A percentile compares a stretch with the other conserved stretches of the same genome.
Conservation (phyloP, 1,140 invertebrate genomes). For the Proctacanthus coquilletti region DNA sequence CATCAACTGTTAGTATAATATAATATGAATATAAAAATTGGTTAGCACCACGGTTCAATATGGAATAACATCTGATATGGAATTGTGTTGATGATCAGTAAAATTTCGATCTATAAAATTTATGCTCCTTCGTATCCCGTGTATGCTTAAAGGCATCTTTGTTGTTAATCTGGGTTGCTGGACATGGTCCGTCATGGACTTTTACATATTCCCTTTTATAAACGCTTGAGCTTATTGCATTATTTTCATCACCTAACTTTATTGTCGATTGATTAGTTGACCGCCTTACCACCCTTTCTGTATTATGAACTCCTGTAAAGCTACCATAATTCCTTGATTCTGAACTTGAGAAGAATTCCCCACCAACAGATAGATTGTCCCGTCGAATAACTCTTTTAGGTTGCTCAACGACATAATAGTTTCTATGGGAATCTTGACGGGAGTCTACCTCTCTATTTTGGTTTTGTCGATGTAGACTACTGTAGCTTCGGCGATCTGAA, state of each 20-base stretch:
- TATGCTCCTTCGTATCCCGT: conserved; percentile 63
- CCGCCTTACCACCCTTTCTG: conserved; percentile 33
- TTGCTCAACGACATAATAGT: too few species aligned
- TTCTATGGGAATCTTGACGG: conserved; percentile 9
- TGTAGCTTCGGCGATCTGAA: conserved; percentile 54
- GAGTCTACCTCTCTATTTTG: conserved; percentile 32
- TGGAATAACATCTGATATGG: too few species aligned
- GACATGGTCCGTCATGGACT: conserved; percentile 52
- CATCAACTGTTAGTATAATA: too few species aligned
- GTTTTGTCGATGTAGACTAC: conserved; percentile 57
- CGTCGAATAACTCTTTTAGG: conserved; percentile 38
- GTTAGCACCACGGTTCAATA: too few species aligned
- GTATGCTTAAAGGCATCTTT: conserved; percentile 64
- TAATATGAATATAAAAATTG: too few species aligned
- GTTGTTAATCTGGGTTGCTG: conserved; percentile 57
- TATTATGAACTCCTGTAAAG: conserved; percentile 38
- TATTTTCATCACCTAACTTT: conserved; percentile 44
- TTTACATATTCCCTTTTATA: conserved; percentile 63
- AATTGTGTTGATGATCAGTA: too few species aligned
- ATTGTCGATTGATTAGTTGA: conserved; percentile 55
- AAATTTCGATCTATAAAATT: too few species aligned
- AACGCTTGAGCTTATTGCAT: conserved; percentile 38
- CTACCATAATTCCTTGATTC: conserved; percentile 49
- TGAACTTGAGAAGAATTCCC: conserved; percentile 52
- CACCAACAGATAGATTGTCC: conserved; percentile 50